Evolutionary conservation across 53 echinoderm and acorn worm genomes (phyloP).

Genomic region (Astropecten irregularis): DNA sequence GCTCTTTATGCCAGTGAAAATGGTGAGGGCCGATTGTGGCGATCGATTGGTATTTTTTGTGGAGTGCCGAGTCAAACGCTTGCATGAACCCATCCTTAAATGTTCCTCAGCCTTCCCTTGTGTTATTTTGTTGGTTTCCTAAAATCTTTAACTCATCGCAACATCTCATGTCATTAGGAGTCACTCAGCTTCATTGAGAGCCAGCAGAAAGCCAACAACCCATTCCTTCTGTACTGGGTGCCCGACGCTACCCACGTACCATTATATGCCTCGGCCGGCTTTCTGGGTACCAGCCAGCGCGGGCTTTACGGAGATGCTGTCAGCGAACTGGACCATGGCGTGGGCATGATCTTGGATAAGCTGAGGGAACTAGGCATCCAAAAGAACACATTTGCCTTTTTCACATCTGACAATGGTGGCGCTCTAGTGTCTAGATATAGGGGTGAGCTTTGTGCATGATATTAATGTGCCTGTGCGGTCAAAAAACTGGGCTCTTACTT

Average conservation of each 20-base stretch:
- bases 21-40: too few species aligned
- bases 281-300: constrained; percentile 82
- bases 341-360: constrained; percentile 71
- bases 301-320: constrained; percentile 87
- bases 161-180: too few species aligned
- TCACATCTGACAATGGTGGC: constrained; percentile 77
- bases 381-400: constrained; percentile 83
- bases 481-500: too few species aligned
- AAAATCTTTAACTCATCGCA: too few species aligned
- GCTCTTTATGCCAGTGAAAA: not conserved
- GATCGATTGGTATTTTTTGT: too few species aligned
- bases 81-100: too few species aligned
- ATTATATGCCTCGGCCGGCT: constrained; percentile 71
- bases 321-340: constrained; percentile 84
- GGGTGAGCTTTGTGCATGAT: too few species aligned
- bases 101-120: too few species aligned
- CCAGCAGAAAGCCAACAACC: constrained; percentile 52
- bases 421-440: not conserved
- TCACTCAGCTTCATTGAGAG: constrained; percentile 75
- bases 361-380: constrained; percentile 68
- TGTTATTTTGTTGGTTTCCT: too few species aligned
- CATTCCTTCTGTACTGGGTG: constrained; percentile 89
- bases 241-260: constrained; percentile 89
- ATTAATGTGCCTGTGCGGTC: too few species aligned
- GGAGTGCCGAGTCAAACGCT: too few species aligned